A percentile compares a stretch with the other conserved stretches of the same genome.
These are phyloP conservation scores for Drosophila watanabei DNA, from an alignment of 1,140 invertebrate genomes.

Conservation along the genomic window DNA sequence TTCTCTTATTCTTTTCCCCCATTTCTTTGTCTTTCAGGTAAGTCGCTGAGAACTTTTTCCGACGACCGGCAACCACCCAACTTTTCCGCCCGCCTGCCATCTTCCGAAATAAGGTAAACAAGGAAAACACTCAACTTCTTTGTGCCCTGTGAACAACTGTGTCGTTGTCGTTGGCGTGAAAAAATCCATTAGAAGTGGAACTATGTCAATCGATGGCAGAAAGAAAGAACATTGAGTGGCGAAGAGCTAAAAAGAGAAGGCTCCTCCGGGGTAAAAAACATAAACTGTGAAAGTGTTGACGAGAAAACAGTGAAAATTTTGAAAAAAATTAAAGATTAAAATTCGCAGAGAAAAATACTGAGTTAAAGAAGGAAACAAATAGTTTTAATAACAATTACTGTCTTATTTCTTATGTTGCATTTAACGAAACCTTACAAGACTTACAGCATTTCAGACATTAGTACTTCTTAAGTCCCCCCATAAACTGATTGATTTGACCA, in stretches of 20 bases:
- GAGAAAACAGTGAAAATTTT: constrained; percentile 7
- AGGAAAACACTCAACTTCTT: constrained; percentile 53
- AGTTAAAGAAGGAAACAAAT: neutral
- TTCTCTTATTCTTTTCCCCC: constrained; percentile 33
- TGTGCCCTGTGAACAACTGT: constrained; percentile 61
- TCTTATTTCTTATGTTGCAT: neutral
- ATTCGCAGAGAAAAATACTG: neutral
- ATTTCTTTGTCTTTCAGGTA: constrained; percentile 64
- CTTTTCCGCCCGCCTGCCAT: constrained; percentile 23
- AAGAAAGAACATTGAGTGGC: constrained; percentile 61
- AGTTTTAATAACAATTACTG: neutral
- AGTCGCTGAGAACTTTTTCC: constrained; percentile 59
- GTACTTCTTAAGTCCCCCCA: no score
- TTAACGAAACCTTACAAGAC: neutral
- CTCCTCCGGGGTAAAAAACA: constrained; percentile 4
- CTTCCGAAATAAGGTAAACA: constrained; percentile 51
- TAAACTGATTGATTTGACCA: constrained; percentile 24
- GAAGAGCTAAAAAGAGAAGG: constrained; percentile 34
- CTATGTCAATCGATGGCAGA: constrained; percentile 78
- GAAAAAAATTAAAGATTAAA: neutral
- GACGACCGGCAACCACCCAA: constrained; percentile 3
- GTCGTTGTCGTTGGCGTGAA: constrained; percentile 75
- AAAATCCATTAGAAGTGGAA: constrained; percentile 81
- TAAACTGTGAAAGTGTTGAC: constrained; percentile 10
- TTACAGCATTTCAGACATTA: neutral